Conservation (phyloP, 2,888 invertebrate species). For the Euproctis similis region DNA sequence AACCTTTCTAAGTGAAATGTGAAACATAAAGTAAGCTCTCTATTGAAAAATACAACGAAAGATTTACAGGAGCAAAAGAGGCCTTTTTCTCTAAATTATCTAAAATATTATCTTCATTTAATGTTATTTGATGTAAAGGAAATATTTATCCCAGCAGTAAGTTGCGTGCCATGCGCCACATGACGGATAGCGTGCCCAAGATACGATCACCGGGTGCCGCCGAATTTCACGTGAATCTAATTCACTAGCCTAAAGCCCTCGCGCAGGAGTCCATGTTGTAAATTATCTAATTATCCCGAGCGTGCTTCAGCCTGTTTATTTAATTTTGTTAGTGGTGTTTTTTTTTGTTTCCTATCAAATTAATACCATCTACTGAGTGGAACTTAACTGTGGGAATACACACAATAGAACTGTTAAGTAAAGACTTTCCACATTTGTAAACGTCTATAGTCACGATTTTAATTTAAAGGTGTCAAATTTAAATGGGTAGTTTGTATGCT, state of each 20-base stretch:
- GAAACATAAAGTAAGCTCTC: no score
- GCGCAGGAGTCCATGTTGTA: slow-evolving; percentile 42
- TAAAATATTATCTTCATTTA: no score
- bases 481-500: no score
- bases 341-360: slow-evolving; percentile 60
- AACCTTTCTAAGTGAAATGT: no score
- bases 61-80: no score
- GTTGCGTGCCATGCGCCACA: slow-evolving; percentile 54
- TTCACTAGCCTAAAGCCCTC: slow-evolving; percentile 53
- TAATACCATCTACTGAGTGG: slow-evolving; percentile 39
- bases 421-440: slow-evolving; percentile 34
- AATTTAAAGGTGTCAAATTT: slow-evolving; percentile 48
- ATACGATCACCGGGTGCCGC: slow-evolving; percentile 57
- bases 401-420: slow-evolving; percentile 35
- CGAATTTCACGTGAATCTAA: slow-evolving; percentile 65
- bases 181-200: slow-evolving; percentile 66
- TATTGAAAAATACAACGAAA: no score
- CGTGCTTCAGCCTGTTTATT: slow-evolving; percentile 64
- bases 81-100: no score
- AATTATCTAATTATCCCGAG: slow-evolving; percentile 65
- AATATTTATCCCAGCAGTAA: no score
- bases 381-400: slow-evolving; percentile 51
- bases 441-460: slow-evolving; percentile 51
- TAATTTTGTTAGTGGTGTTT: slow-evolving; percentile 59
- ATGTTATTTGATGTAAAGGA: no score